A percentile compares a stretch with the other conserved stretches of the same genome.
phyloP scores from a whole-genome alignment of 2,113 vertebrate genomes.

The Eubucco bourcierii region DNA sequence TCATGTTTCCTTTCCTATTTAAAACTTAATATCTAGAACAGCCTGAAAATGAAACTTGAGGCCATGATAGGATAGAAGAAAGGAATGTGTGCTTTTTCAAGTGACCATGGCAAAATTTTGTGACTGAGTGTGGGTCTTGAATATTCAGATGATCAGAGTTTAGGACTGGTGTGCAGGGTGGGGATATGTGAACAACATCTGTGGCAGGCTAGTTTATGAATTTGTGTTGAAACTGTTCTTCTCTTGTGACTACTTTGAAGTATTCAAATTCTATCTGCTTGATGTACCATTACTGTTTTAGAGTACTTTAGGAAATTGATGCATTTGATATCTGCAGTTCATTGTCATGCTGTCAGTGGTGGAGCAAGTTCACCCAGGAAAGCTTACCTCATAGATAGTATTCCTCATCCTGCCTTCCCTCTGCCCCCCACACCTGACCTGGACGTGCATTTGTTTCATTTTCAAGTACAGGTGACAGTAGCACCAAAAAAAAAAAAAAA shows the following conservation, averaged over 20 bases:
- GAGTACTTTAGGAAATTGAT: conserved; percentile 56
- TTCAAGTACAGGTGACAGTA: conserved; percentile 4
- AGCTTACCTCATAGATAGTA: conserved; percentile 9
- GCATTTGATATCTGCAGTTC: conserved; percentile 35
- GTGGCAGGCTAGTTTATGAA: neutral
- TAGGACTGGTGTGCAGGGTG: neutral
- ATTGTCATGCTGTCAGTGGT: conserved; percentile 47
- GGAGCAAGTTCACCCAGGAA: conserved; percentile 10
- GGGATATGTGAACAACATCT: neutral
- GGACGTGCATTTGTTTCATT: conserved; percentile 14
- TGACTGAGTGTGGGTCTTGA: neutral
- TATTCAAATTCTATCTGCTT: conserved; percentile 26
- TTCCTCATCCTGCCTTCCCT: neutral
- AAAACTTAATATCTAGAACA: neutral
- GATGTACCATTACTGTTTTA: conserved; percentile 43
- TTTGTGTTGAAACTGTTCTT: conserved; percentile 20
- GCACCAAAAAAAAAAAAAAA: neutral
- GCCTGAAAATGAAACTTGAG: neutral
- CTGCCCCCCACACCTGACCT: neutral
- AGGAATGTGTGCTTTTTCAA: neutral
- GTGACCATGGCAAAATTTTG: neutral
- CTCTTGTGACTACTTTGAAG: conserved; percentile 17
- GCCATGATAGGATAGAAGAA: neutral
- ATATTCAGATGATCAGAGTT: neutral
- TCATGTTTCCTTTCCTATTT: neutral